A percentile compares a stretch with the other conserved stretches of the same genome.
These are phyloP conservation scores for Clunio marinus DNA, from an alignment of 2,888 invertebrate genomes.

Conservation along the genomic window DNA sequence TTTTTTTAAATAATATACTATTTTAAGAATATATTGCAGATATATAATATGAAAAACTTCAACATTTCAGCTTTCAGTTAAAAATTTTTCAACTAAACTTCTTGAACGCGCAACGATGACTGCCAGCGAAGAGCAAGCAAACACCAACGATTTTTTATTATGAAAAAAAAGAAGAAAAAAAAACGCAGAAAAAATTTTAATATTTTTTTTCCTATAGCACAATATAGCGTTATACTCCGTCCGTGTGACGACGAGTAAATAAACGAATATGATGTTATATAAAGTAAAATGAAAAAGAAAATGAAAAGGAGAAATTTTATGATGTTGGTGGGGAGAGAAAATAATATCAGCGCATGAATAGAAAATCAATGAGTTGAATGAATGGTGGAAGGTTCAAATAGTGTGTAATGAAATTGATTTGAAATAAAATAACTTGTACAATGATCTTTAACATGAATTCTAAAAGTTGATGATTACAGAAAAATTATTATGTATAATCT, in stretches of 20 bases:
- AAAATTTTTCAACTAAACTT: constrained; percentile 30
- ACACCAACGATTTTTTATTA: constrained; percentile 35
- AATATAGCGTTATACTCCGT: background rate
- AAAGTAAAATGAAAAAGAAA: constrained; percentile 15
- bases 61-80: background rate
- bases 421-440: too few species aligned
- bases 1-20: constrained; percentile 18
- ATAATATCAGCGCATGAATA: background rate
- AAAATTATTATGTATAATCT: too few species aligned
- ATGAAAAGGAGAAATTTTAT: constrained; percentile 16
- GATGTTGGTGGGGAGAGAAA: constrained; percentile 4
- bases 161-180: constrained; percentile 33
- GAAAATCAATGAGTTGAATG: background rate
- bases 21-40: too few species aligned
- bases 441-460: too few species aligned
- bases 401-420: background rate
- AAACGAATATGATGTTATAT: constrained; percentile 29
- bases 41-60: constrained; percentile 17
- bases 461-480: too few species aligned
- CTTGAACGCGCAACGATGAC: too few species aligned
- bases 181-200: constrained; percentile 36
- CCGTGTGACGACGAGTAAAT: constrained; percentile 23
- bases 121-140: constrained; percentile 32
- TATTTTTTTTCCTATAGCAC: constrained; percentile 18
- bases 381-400: background rate